Evolutionary conservation across 2,113 vertebrate species (phyloP).

Genomic region (Ellobius talpinus): DNA sequence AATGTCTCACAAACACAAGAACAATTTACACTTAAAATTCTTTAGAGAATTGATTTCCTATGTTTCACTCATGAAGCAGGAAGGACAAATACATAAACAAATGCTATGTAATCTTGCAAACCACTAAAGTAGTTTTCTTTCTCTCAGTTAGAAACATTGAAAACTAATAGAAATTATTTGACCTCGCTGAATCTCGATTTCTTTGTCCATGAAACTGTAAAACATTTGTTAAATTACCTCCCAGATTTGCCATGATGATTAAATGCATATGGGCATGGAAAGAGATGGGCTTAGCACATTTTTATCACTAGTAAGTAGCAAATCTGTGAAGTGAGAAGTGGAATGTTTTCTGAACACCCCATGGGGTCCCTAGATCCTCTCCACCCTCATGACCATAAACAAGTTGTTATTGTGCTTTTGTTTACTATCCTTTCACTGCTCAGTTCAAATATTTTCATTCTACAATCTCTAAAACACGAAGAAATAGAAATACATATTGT

Average conservation of each 20-base stretch:
- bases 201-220: not conserved
- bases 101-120: not conserved
- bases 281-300: not conserved
- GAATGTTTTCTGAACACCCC: not conserved
- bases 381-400: not conserved
- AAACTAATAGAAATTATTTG: conserved; percentile 16
- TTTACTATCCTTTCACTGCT: not conserved
- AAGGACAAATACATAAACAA: not conserved
- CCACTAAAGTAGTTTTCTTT: not conserved
- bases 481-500: not conserved
- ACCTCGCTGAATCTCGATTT: not conserved
- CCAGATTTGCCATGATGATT: not conserved
- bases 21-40: not conserved
- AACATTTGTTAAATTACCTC: not conserved
- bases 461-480: conserved; percentile 8
- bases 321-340: not conserved
- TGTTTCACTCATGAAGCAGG: not conserved
- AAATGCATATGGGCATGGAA: not conserved
- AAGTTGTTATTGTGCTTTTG: not conserved
- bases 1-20: not conserved
- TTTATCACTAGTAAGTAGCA: not conserved
- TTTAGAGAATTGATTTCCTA: not conserved
- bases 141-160: not conserved
- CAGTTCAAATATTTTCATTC: not conserved
- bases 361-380: not conserved